Base-by-base conservation (phyloP, 2,797 vertebrate species). In the Brachymystax lenok region DNA sequence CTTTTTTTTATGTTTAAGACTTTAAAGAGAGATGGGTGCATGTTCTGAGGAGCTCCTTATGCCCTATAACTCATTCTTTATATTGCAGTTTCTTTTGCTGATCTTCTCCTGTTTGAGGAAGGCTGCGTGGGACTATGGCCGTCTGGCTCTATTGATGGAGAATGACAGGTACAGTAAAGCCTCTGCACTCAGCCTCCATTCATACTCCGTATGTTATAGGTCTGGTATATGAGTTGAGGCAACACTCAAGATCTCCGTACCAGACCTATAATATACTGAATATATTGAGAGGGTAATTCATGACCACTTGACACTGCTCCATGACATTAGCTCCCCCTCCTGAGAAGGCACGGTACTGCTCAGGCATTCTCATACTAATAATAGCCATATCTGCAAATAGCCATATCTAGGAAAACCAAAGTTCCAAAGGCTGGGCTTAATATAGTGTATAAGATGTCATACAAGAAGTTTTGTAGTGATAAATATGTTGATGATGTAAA, bases 31-130 rank as follows among this genome's bases (percentile, higher is more conserved):
- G 78, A 52, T 27, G 71, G 68, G 40, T 76, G 66, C 54, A 35
- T 56, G 77, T 27, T 50, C 14, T 14, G 69, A 28, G 14, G 50
- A 16, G 13, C 33, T 71, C 68, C 64, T 17, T 14, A 16, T 17
- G 27, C 52, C 50, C 68, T 71, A n/a, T 68, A 14, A 27, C 8
- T 66, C 30, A 17, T 75, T 24, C 74, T 82, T 74, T 83, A 56
- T 87, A 2, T 90, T 90, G 0, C 81, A 99, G 98, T 85, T 97
- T 52, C 91, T 99, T 35, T 83, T 99, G 66, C 85, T 99, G 76
- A 78, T 98, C 75, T 99, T 99, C 86, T 99, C 98, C 68, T 99
- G 98, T 85, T 93, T 99, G 90, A 96, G 98, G 88, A 99, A 99
- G 90, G 97, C 97, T 0, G 97, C 97, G 0, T 99, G 98, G 98